Base-by-base conservation (phyloP, 2,113 vertebrate genomes). In the Tamias sibiricus region DNA sequence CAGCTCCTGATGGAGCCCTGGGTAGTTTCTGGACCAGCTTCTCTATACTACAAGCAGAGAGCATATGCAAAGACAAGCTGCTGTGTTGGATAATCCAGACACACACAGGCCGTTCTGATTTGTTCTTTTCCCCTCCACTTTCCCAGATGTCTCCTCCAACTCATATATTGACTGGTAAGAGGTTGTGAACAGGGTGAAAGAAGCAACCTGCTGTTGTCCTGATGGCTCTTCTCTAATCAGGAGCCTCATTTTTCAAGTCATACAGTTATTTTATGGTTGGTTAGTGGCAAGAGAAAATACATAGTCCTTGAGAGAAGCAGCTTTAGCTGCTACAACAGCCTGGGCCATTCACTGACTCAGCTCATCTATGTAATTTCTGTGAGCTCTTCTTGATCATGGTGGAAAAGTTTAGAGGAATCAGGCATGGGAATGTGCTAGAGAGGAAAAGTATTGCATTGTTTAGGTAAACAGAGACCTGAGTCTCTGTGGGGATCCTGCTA, bases 221-320 rank as follows among this genome's bases (percentile, higher is more conserved):
- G 7, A 16, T 81, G 66, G 69, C 40, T 54, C 74, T 93, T 96
- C 90, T 95, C 87, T 90, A 42, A 96, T 94, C 76, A 52, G 30
- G 19, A 16, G 2, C 75, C 57, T 95, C 22, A 4, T 87, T 77
- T 71, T 85, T 74, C 84, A 95, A 94, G 35, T 72, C 54, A 83
- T 79, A 69, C 16, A 49, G 90, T 59, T 91, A 64, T 66, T 96
- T 95, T 90, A 95, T 77, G n/a, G 13, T 87, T 75, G 16, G 30
- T 87, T 94, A 75, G 52, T 87, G 69, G 81, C 82, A 85, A 91
- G 80, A 97, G 57, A 52, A 95, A 96, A 94, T 81, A 95, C 72
- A 90, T 62, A 40, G 76, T 94, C 57, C 75, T 84, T 80, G 40
- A 68, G 71, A 90, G n/a, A 90, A 95, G 84, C 57, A 54, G 30